Evolutionary conservation across 2,113 vertebrate species (phyloP).

Genomic region (mouse (Mus musculus)): GRCm39 chr3:66234001-66234500

Average conservation of each 20-base stretch:
- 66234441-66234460: neutral
- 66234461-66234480: neutral
- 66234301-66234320: neutral
- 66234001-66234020: constrained; percentile 77
- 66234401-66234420: neutral
- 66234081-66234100: neutral
- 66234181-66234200: constrained; percentile 46
- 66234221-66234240: constrained; percentile 39
- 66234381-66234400: neutral
- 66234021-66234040: constrained; percentile 57
- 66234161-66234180: constrained; percentile 62
- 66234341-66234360: neutral
- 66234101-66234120: constrained; percentile 75
- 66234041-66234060: constrained; percentile 57
- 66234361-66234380: neutral
- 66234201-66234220: constrained; percentile 66
- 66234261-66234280: constrained; percentile 28
- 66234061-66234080: constrained; percentile 74
- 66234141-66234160: constrained; percentile 59
- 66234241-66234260: constrained; percentile 35
- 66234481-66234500: neutral
- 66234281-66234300: constrained; percentile 48
- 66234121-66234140: neutral
- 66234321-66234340: too few relatives aligned
- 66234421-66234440: neutral